Conservation (phyloP, 2,797 vertebrate genomes). For the Anabacerthia variegaticeps region DNA sequence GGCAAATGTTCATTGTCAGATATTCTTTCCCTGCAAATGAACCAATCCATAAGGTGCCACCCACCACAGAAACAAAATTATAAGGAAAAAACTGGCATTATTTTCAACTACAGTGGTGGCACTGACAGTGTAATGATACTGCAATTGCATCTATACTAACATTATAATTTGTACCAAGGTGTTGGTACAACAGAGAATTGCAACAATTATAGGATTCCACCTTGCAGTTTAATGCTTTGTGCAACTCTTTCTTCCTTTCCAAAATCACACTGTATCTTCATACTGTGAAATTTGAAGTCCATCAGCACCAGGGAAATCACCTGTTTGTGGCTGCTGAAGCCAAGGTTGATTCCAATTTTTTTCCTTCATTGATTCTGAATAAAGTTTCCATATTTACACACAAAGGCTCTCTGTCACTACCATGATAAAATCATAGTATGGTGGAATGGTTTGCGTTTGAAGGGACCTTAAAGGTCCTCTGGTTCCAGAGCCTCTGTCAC, state of each 20-base stretch:
- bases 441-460: not conserved
- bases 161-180: conserved; percentile 20
- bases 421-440: not conserved
- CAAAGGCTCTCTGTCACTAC: not conserved
- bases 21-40: not conserved
- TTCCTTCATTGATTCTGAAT: not conserved
- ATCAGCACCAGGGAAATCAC: not conserved
- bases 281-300: not conserved
- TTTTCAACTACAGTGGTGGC: not conserved
- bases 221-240: not conserved
- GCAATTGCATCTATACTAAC: not conserved
- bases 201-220: not conserved
- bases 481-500: not conserved
- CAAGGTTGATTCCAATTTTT: not conserved
- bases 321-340: not conserved
- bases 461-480: not conserved
- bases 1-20: not conserved
- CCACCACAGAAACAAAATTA: not conserved
- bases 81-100: not conserved
- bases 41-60: not conserved
- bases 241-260: not conserved
- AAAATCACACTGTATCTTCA: not conserved
- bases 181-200: conserved; percentile 20
- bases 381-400: not conserved
- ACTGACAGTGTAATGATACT: conserved; percentile 14